Evolutionary conservation across 35 echinoderm and acorn worm genomes (phyloP).

Genomic region (Ophiothrix spiculata): DNA sequence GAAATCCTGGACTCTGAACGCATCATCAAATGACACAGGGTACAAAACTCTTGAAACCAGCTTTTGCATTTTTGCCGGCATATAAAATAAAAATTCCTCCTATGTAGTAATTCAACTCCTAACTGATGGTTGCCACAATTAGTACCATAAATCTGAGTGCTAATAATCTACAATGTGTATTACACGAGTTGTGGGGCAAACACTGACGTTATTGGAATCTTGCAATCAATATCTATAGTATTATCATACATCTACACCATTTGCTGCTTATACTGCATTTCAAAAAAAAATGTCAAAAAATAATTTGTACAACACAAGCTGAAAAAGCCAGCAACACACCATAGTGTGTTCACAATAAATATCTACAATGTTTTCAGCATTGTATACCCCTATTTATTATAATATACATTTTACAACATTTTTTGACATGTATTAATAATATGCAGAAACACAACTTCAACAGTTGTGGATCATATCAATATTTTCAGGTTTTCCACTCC

Average conservation of each 20-base stretch:
- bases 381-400: conserved; percentile 13
- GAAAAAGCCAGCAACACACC: neutral
- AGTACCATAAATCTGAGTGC: neutral
- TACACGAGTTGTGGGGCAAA: neutral
- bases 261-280: neutral
- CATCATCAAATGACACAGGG: too few relatives aligned
- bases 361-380: conserved; percentile 10
- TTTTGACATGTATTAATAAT: neutral
- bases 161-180: neutral
- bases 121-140: neutral
- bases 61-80: too few relatives aligned
- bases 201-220: neutral
- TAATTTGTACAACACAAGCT: neutral
- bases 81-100: too few relatives aligned
- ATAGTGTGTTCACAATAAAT: neutral
- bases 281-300: neutral
- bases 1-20: too few relatives aligned
- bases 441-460: neutral
- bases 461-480: neutral
- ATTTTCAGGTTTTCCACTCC: neutral
- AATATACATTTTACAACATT: neutral
- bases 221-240: neutral
- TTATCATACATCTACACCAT: neutral
- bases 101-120: too few relatives aligned
- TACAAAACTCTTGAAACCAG: too few relatives aligned